These are phyloP conservation scores for Cylas formicarius DNA, from an alignment of 1,140 invertebrate genomes.

Conservation along the genomic window DNA sequence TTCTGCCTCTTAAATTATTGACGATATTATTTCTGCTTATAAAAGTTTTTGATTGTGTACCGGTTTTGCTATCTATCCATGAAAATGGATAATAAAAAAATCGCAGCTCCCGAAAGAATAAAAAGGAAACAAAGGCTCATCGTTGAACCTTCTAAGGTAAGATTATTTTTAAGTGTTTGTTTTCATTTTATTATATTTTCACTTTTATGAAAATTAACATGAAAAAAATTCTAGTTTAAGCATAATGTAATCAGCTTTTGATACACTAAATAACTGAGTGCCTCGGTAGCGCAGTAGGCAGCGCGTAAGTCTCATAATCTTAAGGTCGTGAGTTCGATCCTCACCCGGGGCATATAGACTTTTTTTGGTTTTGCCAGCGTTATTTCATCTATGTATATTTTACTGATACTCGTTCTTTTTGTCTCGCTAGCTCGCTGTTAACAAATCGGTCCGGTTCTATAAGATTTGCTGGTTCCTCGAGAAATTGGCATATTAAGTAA, in stretches of 20 bases:
- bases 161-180: neutral
- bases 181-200: neutral
- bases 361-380: slow-evolving; percentile 1
- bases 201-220: no score
- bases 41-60: neutral
- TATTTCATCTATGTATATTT: slow-evolving; percentile 1
- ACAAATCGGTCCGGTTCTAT: no score
- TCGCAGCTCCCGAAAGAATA: slow-evolving; percentile 17
- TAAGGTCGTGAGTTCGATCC: slow-evolving; percentile 94
- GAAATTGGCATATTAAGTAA: no score
- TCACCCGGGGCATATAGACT: slow-evolving; percentile 69
- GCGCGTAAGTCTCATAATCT: slow-evolving; percentile 96
- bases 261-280: slow-evolving; percentile 27
- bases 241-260: no score
- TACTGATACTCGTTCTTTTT: neutral
- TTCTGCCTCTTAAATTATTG: no score
- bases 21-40: no score
- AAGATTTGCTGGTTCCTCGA: no score
- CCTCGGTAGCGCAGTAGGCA: slow-evolving; percentile 88
- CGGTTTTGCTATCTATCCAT: neutral
- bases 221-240: no score
- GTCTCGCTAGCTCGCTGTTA: no score
- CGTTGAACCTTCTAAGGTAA: slow-evolving; percentile 1
- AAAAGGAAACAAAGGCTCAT: slow-evolving; percentile 18
- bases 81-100: slow-evolving; percentile 21